A percentile compares a stretch with the other conserved stretches of the same genome.
Conservation (phyloP, 2,113 vertebrate genomes). For the Solea senegalensis region DNA sequence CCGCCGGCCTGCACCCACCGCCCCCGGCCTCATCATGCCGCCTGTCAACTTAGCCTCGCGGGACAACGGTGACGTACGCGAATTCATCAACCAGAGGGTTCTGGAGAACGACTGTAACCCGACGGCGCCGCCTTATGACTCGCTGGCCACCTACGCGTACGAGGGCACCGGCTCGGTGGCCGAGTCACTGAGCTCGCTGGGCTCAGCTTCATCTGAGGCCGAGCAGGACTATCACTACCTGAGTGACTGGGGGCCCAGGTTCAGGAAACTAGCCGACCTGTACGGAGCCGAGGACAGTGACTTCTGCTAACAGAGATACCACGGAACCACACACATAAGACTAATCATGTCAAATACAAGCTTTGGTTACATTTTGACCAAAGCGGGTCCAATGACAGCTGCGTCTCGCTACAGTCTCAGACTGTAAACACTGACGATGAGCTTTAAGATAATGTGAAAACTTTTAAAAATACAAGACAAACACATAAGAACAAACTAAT, state of each 20-base stretch:
- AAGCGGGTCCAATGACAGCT: conserved; percentile 6
- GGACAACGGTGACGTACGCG: conserved; percentile 90
- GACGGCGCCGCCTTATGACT: conserved; percentile 93
- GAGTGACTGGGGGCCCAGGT: conserved; percentile 95
- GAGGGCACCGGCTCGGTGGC: conserved; percentile 93
- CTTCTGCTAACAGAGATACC: conserved; percentile 84
- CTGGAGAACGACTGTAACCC: conserved; percentile 92
- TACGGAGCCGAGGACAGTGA: conserved; percentile 90
- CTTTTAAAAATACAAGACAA: conserved; percentile 11
- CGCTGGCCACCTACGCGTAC: conserved; percentile 93
- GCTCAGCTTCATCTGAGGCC: conserved; percentile 86
- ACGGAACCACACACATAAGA: background rate
- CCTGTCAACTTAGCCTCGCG: conserved; percentile 64
- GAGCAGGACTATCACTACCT: conserved; percentile 97
- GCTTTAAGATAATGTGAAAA: conserved; percentile 22
- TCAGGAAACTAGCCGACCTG: conserved; percentile 94
- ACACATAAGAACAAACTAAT: conserved; percentile 10
- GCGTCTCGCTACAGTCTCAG: background rate
- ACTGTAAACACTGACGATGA: background rate
- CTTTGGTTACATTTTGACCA: background rate
- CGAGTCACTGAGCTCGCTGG: conserved; percentile 93
- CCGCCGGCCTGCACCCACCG: conserved; percentile 59
- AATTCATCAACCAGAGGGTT: conserved; percentile 94
- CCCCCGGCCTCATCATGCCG: conserved; percentile 57
- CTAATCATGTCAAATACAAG: background rate